Percentiles rank a stretch among this genome's conserved stretches.
Evolutionary conservation across 2,113 vertebrate genomes (phyloP).

Genomic region (Tragelaphus buxtoni): DNA sequence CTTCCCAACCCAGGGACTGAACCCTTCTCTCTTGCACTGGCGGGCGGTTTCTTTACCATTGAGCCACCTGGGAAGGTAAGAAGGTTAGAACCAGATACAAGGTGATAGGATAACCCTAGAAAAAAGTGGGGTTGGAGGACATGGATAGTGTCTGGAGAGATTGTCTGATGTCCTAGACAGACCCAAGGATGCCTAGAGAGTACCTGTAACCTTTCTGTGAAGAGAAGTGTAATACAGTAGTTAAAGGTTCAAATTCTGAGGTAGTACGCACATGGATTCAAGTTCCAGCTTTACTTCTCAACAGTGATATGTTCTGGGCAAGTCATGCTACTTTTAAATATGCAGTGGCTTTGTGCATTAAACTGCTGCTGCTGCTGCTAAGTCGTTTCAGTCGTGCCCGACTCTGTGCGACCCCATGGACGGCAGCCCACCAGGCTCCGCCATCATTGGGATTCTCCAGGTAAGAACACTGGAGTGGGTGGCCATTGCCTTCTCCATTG

Average conservation of each 20-base stretch:
- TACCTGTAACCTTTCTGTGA: neutral
- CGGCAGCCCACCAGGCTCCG: no score
- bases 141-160: neutral
- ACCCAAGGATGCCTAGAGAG: neutral
- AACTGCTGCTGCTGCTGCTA: neutral
- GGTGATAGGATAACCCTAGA: neutral
- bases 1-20: neutral
- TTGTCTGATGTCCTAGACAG: neutral
- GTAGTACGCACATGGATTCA: neutral
- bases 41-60: neutral
- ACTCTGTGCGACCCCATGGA: no score
- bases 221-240: neutral
- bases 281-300: neutral
- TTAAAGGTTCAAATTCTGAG: neutral
- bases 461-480: no score
- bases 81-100: neutral
- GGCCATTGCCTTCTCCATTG: no score
- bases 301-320: neutral
- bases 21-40: neutral
- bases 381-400: no score
- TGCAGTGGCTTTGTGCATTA: neutral
- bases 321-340: neutral
- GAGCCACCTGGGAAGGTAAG: neutral
- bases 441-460: no score
- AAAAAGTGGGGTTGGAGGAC: neutral